Percentiles rank a stretch among this genome's conserved stretches.
These are phyloP conservation scores for Drosophila ananassae DNA, from an alignment of 1,140 invertebrate species.

Conservation along the genomic window DNA sequence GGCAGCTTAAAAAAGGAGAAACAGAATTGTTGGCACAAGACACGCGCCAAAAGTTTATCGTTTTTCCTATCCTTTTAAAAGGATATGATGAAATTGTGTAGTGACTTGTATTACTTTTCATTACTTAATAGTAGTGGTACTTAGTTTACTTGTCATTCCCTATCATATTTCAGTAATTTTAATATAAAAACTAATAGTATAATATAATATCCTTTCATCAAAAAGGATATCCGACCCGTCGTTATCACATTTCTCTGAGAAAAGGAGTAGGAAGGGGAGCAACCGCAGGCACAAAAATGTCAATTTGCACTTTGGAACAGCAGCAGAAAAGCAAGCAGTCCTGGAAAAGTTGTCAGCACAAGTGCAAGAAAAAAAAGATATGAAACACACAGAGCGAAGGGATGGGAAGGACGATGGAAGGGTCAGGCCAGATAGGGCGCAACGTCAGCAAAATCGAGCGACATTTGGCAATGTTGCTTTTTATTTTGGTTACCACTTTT, in stretches of 20 bases:
- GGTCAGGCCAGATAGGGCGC: slow-evolving; percentile 18
- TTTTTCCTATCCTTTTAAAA: background rate
- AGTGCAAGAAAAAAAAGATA: slow-evolving; percentile 27
- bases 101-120: background rate
- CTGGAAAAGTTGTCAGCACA: slow-evolving; percentile 54
- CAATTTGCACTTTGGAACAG: slow-evolving; percentile 73
- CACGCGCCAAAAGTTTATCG: slow-evolving; percentile 66
- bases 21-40: slow-evolving; percentile 72
- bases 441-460: slow-evolving; percentile 66
- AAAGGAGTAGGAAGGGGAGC: slow-evolving; percentile 27
- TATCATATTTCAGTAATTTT: too few relatives aligned
- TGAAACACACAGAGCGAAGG: background rate
- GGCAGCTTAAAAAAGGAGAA: slow-evolving; percentile 60
- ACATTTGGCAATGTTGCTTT: slow-evolving; percentile 61
- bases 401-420: background rate
- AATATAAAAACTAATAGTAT: background rate
- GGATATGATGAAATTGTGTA: slow-evolving; percentile 14
- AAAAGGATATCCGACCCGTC: slow-evolving; percentile 8
- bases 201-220: background rate
- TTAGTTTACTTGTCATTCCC: too few relatives aligned
- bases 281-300: slow-evolving; percentile 80
- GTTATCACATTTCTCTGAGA: background rate
- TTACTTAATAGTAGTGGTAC: background rate
- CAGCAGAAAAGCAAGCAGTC: slow-evolving; percentile 40
- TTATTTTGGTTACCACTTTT: slow-evolving; percentile 22